Base-by-base conservation (phyloP, 2,797 vertebrate species). In the Gallinago nigripennis region DNA sequence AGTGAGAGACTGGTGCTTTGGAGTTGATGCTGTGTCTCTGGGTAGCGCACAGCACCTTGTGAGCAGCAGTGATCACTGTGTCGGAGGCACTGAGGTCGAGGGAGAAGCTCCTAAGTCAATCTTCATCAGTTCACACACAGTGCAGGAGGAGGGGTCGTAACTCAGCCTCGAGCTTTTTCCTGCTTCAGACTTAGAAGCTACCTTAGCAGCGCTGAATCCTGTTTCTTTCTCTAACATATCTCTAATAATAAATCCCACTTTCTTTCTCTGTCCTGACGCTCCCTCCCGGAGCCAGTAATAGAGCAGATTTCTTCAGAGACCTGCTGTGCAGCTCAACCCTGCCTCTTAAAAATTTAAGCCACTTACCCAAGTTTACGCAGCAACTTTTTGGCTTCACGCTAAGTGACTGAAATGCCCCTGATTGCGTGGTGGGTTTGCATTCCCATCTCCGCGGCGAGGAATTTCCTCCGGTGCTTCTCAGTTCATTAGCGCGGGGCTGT, bases 401-500 rank as follows among this genome's bases (percentile, higher is more conserved):
- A 4, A 88, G 88, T 8, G 80, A 27, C 73, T 43, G 51, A 82
- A 82, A 27, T 50, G 60, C 35, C 84, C 84, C 66, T 11, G 83
- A 31, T 16, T 16, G 82, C 25, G 3, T 17, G 64, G 25, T 64
- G 86, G 35, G 33, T 64, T 64, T 85, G 66, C 25, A 84, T 86
- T 95, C 88, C 90, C 83, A 83, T 82, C 78, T 94, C 80, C 24
- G 6, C 3, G 0, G 71, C 0, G 11, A 90, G 90, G 94, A 94
- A 96, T 96, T 96, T 96, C 85, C 94, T 82, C 88, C n/a, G 63
- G 31, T 88, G 71, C 63, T 90, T 90, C 83, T 80, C 76, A 76
- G 80, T 88, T 85, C 58, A 85, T 92, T 90, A 82, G 50, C 3
- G 24, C 23, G 61, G 33, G 28, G 86, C 79, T 85, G 90, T 95